Evolutionary conservation across 2,888 invertebrate genomes (phyloP), one percentile per base, ranked within the genome.

Genomic region (Anaspis maculata): DNA sequence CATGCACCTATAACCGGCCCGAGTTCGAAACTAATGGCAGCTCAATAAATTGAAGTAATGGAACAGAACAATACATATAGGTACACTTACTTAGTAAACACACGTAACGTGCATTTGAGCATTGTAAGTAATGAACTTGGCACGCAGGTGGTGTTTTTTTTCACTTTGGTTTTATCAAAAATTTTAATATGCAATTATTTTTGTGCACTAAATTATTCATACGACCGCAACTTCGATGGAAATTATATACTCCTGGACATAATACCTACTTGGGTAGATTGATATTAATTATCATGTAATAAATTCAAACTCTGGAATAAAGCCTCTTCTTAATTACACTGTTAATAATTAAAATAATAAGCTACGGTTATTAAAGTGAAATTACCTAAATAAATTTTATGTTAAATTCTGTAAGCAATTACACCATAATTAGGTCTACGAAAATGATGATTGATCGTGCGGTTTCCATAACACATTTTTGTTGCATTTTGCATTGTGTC

Each of bases 231-330:
- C 52, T 52, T 44, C 50, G 32, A 42, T 46, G 46, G 48, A 51
- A 52, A 54, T 54, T 49, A 50, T 51, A 46, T 47, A 42, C 46
- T 46, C 37, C 32, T 34, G 47, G 46, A 35, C 40, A 39, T 42
- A 48, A 49, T 49, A 47, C 40, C 36, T 37, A 41, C 42, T 40
- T 41, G 32, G 38, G 27, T 32, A 39, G 54, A 56, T 54, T 56
- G 56, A 54, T 54, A 54, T 54, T 56, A 54, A 56, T 56, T 56
- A 56, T 52, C 48, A 45, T 42, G 48, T 50, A 48, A 54, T 52
- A 52, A 52, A 51, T 52, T 46, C 46, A 44, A 47, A 42, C 29
- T 48, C 44, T 37, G 44, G 50, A 52, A 51, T 50, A 45, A 44
- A 49, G 46, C 49, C 43, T 41, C 49, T 49, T 51, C 52, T 52